Percentiles rank a stretch among this genome's conserved stretches.
These are phyloP conservation scores for cattle (Bos taurus) DNA, from an alignment of 2,113 vertebrate species.

Conservation along the genomic window DNA sequence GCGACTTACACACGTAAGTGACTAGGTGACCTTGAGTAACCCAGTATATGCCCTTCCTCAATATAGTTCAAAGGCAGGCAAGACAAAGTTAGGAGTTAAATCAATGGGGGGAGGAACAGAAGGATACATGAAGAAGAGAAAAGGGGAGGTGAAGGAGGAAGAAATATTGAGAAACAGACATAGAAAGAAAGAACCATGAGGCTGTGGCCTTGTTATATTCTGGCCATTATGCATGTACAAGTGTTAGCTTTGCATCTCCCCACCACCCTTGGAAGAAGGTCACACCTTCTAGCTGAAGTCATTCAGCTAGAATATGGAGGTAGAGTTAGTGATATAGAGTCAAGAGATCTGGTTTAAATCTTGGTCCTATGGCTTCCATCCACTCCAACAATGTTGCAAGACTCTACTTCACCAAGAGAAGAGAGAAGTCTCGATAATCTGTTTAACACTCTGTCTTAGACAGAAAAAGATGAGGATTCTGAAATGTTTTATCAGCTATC, in stretches of 20 bases:
- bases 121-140: background rate
- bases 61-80: background rate
- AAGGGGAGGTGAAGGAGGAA: background rate
- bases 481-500: conserved; percentile 45
- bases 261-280: background rate
- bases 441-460: conserved; percentile 27
- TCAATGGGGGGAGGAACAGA: background rate
- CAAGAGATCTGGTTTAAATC: background rate
- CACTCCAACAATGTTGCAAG: background rate
- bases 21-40: background rate
- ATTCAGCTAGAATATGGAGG: background rate
- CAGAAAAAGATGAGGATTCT: conserved; percentile 24
- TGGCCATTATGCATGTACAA: rapidly evolving
- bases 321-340: background rate
- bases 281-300: background rate
- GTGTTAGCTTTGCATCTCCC: background rate
- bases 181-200: background rate
- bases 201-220: background rate
- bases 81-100: background rate
- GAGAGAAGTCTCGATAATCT: background rate
- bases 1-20: background rate
- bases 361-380: background rate
- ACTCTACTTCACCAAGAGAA: background rate
- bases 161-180: background rate
- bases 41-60: background rate